A percentile compares a stretch with the other conserved stretches of the same genome.
Evolutionary conservation across 2,888 invertebrate species (phyloP).

Genomic region (Meiosimyza platycephala): DNA sequence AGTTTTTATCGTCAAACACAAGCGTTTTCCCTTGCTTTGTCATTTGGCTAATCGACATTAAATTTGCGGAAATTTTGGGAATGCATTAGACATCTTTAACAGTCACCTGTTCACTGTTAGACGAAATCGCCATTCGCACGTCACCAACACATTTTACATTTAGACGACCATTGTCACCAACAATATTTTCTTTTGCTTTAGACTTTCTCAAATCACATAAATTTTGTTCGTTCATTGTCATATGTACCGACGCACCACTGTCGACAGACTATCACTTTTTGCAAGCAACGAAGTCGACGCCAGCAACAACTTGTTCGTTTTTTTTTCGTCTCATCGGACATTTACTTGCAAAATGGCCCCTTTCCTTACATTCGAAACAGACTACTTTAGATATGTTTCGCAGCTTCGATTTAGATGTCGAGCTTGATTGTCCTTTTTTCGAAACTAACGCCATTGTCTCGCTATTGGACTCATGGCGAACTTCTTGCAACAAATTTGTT

Average conservation of each 20-base stretch:
- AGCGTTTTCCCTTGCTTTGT: constrained; percentile 39
- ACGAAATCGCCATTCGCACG: constrained; percentile 29
- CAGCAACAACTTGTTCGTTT: constrained; percentile 28
- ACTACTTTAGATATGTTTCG: background rate
- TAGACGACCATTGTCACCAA: constrained; percentile 27
- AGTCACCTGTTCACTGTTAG: constrained; percentile 29
- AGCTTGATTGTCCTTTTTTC: constrained; percentile 9
- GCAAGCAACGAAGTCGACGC: constrained; percentile 35
- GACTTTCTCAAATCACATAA: constrained; percentile 6
- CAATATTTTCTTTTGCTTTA: constrained; percentile 32
- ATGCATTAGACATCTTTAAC: constrained; percentile 38
- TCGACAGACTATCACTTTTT: constrained; percentile 25
- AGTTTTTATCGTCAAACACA: constrained; percentile 37
- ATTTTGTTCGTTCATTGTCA: constrained; percentile 30
- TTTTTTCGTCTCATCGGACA: constrained; percentile 30
- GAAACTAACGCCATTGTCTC: constrained; percentile 26
- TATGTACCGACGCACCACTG: constrained; percentile 36
- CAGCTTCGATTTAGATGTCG: background rate
- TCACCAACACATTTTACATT: constrained; percentile 26
- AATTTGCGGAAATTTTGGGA: constrained; percentile 35
- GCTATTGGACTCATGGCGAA: constrained; percentile 20
- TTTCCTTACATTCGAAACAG: constrained; percentile 36
- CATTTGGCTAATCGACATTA: constrained; percentile 40
- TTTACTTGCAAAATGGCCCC: constrained; percentile 36
- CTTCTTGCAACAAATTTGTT: constrained; percentile 35